Evolutionary conservation across 2,888 invertebrate genomes (phyloP).

Genomic region (Xestia xanthographa): DNA sequence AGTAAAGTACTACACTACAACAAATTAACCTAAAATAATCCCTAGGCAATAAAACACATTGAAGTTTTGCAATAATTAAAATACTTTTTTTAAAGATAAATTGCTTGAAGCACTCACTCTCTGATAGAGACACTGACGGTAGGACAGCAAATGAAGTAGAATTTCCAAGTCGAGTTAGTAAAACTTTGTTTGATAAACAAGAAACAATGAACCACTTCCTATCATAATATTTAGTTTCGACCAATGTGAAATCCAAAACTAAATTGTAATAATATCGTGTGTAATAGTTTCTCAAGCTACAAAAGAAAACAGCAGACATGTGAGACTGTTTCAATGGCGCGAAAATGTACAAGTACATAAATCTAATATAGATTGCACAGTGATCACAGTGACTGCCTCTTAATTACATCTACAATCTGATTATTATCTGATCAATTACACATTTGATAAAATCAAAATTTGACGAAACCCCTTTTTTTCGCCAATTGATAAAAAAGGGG

Average conservation of each 20-base stretch:
- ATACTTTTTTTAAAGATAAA: no score
- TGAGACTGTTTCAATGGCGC: background rate
- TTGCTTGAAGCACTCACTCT: no score
- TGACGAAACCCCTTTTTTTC: no score
- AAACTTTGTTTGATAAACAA: conserved; percentile 57
- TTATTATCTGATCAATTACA: background rate
- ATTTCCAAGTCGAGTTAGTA: conserved; percentile 21
- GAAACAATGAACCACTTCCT: conserved; percentile 50
- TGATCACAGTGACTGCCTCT: no score
- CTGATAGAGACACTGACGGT: conserved; percentile 6
- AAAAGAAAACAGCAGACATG: background rate
- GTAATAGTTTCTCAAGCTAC: background rate
- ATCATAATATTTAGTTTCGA: conserved; percentile 67
- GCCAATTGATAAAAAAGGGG: no score
- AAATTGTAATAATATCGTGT: conserved; percentile 40
- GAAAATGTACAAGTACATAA: background rate
- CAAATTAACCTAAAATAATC: conserved; percentile 6
- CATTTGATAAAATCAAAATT: background rate
- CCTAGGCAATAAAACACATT: conserved; percentile 7
- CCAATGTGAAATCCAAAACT: conserved; percentile 9
- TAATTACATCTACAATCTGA: background rate
- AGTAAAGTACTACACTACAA: background rate
- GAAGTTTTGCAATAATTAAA: background rate
- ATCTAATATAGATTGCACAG: no score
- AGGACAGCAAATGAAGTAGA: conserved; percentile 36